Conservation (phyloP, 2,797 vertebrate genomes). For the Cichlasoma orientale region DNA sequence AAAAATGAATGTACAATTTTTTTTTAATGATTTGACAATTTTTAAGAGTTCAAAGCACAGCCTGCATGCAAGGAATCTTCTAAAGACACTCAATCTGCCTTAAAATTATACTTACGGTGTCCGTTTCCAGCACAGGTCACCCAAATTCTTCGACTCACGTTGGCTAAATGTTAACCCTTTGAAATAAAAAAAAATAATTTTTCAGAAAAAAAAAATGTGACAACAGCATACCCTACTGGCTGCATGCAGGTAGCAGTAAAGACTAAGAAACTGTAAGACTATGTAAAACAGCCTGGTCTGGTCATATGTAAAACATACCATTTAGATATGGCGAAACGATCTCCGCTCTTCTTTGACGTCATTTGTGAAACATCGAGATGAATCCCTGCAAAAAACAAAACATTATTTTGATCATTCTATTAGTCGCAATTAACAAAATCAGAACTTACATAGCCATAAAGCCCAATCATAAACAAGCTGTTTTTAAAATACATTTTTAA, state of each 20-base stretch:
- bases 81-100: neutral
- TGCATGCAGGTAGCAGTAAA: slow-evolving; percentile 21
- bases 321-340: slow-evolving; percentile 26
- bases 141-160: slow-evolving; percentile 14
- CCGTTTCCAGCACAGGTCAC: neutral
- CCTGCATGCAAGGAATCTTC: neutral
- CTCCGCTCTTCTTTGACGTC: slow-evolving; percentile 17
- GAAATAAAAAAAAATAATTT: slow-evolving; percentile 55
- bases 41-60: neutral
- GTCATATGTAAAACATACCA: slow-evolving; percentile 64
- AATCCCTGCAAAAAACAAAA: slow-evolving; percentile 61
- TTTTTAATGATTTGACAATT: neutral
- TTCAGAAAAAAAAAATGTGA: slow-evolving; percentile 24
- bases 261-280: neutral
- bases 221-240: slow-evolving; percentile 75
- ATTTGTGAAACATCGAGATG: slow-evolving; percentile 3
- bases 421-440: neutral
- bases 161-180: slow-evolving; percentile 54
- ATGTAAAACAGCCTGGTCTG: neutral
- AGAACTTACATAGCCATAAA: neutral
- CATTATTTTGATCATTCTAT: slow-evolving; percentile 11
- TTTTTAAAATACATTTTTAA: neutral
- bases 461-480: neutral
- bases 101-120: slow-evolving; percentile 71
- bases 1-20: neutral